These are phyloP conservation scores for Clytia hemisphaerica DNA, from an alignment of 30 jellyfish, hydroid and myxozoan genomes.

Conservation along the genomic window DNA sequence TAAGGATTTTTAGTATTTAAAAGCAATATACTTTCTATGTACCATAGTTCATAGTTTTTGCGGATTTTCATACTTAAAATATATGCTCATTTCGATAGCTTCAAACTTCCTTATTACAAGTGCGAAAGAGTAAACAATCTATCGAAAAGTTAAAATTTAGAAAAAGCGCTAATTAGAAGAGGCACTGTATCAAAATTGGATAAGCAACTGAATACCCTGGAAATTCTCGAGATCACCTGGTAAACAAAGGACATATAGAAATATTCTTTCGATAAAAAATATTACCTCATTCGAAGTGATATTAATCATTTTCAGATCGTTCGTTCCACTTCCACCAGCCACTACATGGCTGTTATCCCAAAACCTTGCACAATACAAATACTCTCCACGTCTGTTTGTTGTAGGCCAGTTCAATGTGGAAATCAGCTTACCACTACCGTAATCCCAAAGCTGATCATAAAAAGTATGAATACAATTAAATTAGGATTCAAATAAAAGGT, in stretches of 20 bases:
- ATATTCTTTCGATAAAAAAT: background rate
- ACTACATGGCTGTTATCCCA: constrained; percentile 44
- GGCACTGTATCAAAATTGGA: background rate
- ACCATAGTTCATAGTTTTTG: too few species aligned
- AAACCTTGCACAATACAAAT: constrained; percentile 80
- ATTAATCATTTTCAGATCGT: constrained; percentile 63
- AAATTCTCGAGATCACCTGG: background rate
- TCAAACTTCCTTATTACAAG: too few species aligned
- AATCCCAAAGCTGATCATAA: constrained; percentile 91
- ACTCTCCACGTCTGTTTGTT: constrained; percentile 65
- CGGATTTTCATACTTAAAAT: too few species aligned
- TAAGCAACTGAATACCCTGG: background rate
- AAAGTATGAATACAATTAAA: too few species aligned
- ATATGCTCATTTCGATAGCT: too few species aligned
- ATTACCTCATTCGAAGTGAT: constrained; percentile 39
- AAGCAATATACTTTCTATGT: too few species aligned
- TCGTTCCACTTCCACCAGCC: constrained; percentile 97
- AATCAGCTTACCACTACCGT: constrained; percentile 56
- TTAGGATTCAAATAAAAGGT: too few species aligned
- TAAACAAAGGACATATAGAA: background rate
- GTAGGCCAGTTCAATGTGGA: constrained; percentile 59
- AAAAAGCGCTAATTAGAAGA: background rate
- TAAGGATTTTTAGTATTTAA: too few species aligned
- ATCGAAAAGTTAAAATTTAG: background rate
- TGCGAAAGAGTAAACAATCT: background rate